phyloP scores from a whole-genome alignment of 2,113 vertebrate genomes.

The Lagopus leucura region DNA sequence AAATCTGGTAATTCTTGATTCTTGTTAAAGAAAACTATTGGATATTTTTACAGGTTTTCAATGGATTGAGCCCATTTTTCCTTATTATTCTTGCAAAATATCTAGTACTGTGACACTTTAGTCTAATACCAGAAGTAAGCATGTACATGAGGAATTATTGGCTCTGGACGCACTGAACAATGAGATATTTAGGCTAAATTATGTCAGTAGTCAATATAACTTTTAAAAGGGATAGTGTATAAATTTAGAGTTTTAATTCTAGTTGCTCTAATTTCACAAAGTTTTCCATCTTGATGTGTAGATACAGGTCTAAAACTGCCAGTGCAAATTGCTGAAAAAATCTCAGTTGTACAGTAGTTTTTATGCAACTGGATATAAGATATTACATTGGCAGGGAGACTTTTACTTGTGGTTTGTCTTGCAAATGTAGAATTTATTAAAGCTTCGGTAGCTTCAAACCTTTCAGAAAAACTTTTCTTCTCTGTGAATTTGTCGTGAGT shows the following conservation, averaged over 20 bases:
- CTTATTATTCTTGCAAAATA: neutral
- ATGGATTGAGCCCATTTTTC: neutral
- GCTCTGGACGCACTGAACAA: neutral
- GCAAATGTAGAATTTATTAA: neutral
- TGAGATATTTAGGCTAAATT: neutral
- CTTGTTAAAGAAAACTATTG: neutral
- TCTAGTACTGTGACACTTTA: neutral
- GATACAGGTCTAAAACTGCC: neutral
- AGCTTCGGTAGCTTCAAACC: neutral
- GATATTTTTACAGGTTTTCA: neutral
- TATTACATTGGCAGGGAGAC: neutral
- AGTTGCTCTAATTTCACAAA: neutral
- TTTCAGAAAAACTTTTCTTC: neutral
- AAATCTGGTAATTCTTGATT: neutral
- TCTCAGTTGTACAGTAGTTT: neutral
- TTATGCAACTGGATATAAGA: neutral
- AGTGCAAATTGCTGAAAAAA: neutral
- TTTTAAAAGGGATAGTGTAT: neutral
- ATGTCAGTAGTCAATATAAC: neutral
- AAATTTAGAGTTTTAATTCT: neutral
- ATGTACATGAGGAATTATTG: neutral
- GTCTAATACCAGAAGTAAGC: neutral
- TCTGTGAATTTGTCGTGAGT: slow-evolving; percentile 4
- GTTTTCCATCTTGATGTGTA: neutral
- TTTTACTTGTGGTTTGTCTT: neutral